phyloP scores from a whole-genome alignment of 2,113 vertebrate species.

The Prionailurus bengalensis region DNA sequence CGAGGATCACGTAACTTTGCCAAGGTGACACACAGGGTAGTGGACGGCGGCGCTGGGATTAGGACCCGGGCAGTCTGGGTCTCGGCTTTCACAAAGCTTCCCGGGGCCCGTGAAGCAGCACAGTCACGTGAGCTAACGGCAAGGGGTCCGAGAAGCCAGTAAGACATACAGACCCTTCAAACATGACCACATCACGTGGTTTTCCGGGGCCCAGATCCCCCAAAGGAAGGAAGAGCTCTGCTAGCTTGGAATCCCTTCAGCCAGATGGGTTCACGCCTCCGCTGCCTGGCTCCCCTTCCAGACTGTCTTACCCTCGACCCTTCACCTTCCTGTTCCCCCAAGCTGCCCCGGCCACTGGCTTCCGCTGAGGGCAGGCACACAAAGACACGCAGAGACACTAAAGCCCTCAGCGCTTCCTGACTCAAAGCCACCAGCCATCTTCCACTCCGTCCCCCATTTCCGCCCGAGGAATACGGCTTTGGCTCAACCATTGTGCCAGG shows the following conservation, averaged over 20 bases:
- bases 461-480: background rate
- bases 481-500: background rate
- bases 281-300: background rate
- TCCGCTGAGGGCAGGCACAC: background rate
- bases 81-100: background rate
- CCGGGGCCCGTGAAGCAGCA: background rate
- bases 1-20: background rate
- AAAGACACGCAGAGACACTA: background rate
- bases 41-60: background rate
- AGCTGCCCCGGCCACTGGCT: background rate
- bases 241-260: background rate
- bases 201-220: background rate
- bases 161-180: background rate
- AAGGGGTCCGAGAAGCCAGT: background rate
- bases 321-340: background rate
- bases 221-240: background rate
- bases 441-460: background rate
- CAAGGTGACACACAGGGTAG: background rate
- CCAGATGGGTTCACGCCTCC: background rate
- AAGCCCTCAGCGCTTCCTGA: background rate
- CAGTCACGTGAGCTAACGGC: background rate
- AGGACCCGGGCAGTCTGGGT: background rate
- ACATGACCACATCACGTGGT: accelerated
- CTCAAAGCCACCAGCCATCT: background rate
- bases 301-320: background rate